Evolutionary conservation across 2,888 invertebrate species (phyloP).

Genomic region (Lycocerus yunnanus): DNA sequence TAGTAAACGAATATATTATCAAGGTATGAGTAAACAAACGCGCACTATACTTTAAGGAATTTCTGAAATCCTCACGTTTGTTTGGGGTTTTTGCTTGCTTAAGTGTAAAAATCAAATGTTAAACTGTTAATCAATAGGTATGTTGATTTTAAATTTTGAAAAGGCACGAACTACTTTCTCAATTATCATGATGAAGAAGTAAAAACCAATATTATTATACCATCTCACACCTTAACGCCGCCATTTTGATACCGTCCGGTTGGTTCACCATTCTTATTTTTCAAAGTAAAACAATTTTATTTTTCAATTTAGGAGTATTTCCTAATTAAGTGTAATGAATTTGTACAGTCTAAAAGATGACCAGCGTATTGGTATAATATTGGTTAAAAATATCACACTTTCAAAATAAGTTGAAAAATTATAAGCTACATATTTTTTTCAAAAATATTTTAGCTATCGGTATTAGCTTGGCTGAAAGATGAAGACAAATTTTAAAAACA

Average conservation of each 20-base stretch:
- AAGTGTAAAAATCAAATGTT: neutral
- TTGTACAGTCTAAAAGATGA: no score
- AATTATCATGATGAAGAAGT: neutral
- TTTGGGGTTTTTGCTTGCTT: conserved; percentile 11
- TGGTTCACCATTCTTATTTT: no score
- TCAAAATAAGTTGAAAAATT: no score
- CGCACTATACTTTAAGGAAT: conserved; percentile 14
- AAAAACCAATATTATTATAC: neutral
- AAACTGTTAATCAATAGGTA: neutral
- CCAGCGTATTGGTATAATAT: no score
- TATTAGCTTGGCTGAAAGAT: no score
- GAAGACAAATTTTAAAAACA: no score
- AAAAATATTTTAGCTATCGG: no score
- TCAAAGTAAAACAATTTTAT: no score
- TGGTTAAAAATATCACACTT: no score
- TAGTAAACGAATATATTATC: neutral
- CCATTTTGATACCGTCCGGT: neutral
- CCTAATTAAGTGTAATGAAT: no score
- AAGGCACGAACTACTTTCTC: neutral
- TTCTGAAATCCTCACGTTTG: conserved; percentile 23
- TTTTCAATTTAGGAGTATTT: no score
- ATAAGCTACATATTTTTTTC: no score
- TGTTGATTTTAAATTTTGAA: neutral
- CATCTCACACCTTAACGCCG: neutral
- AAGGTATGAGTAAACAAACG: conserved; percentile 19